Evolutionary conservation across 2,797 vertebrate species (phyloP), one percentile per base, ranked within the genome.

Genomic region (Alca torda): DNA sequence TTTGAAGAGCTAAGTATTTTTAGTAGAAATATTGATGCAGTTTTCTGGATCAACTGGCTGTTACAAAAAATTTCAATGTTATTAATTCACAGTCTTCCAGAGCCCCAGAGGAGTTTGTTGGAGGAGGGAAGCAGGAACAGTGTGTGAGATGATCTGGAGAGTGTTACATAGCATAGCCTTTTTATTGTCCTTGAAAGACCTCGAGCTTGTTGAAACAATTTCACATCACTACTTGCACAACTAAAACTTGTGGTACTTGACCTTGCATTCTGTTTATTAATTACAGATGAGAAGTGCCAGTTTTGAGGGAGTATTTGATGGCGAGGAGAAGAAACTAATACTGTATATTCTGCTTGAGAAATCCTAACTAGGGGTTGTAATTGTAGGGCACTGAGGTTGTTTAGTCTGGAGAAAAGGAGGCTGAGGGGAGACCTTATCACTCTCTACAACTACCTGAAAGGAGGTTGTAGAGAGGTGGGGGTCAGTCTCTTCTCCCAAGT

Each of bases 251-350:
- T 53, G 53, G 35, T 45, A 81, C 89, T 84, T 95, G 79, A 82
- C 64, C 50, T 81, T 83, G 25, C 35, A 31, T 94, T 93, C 56
- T 76, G 57, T 78, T 93, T 96, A 33, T 87, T 95, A 88, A 93
- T 97, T 91, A 53, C 8, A 7, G 43, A 48, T 51, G 53, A 70
- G 37, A 95, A 97, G 63, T 85, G 45, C 35, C 77, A 37, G 39
- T 72, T 89, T 75, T 84, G 28, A 83, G 74, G 77, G 64, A 82
- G 21, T 46, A 87, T 87, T 94, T 86, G 54, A 43, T 57, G 59
- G n/a, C 79, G 90, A 87, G 73, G 79, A 93, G 59, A 92, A 91
- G 56, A 64, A 70, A 59, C 30, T 68, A 73, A 53, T 23, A 70
- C 87, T 17, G 9, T 4, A 0, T 69, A 93, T 84, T 85, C 21